These are phyloP conservation scores for Cenopis cana DNA, from an alignment of 2,888 invertebrate species.

Conservation along the genomic window DNA sequence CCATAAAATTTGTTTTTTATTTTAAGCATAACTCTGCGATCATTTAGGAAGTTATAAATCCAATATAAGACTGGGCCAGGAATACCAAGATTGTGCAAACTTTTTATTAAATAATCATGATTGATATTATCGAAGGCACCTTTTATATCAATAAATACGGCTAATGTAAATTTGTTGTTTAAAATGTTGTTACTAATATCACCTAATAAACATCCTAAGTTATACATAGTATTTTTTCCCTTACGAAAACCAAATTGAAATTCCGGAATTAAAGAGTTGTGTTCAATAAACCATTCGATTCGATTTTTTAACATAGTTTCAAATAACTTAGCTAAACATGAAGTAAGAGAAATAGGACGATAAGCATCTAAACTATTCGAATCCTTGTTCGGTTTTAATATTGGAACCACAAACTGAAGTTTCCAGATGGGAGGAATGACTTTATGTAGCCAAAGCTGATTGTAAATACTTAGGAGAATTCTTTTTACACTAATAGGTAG, in stretches of 20 bases:
- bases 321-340: constrained; percentile 15
- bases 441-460: constrained; percentile 10
- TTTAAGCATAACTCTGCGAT: background rate
- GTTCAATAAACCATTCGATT: constrained; percentile 14
- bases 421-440: constrained; percentile 1
- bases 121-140: constrained; percentile 13
- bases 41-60: constrained; percentile 5
- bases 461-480: constrained; percentile 3
- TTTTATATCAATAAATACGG: too few relatives aligned
- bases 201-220: constrained; percentile 11
- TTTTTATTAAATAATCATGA: background rate
- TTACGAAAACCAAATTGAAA: constrained; percentile 5
- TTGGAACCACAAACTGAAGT: constrained; percentile 6
- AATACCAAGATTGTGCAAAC: background rate
- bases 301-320: constrained; percentile 14
- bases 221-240: constrained; percentile 10
- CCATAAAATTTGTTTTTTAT: background rate
- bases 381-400: constrained; percentile 10
- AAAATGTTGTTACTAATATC: constrained; percentile 3
- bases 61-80: background rate
- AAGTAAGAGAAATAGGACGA: constrained; percentile 18
- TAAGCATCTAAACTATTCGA: constrained; percentile 4
- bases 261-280: constrained; percentile 1
- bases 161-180: background rate
- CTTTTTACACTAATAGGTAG: background rate